Base-by-base conservation (phyloP, 2,797 vertebrate genomes). In the Chelidonichthys spinosus region DNA sequence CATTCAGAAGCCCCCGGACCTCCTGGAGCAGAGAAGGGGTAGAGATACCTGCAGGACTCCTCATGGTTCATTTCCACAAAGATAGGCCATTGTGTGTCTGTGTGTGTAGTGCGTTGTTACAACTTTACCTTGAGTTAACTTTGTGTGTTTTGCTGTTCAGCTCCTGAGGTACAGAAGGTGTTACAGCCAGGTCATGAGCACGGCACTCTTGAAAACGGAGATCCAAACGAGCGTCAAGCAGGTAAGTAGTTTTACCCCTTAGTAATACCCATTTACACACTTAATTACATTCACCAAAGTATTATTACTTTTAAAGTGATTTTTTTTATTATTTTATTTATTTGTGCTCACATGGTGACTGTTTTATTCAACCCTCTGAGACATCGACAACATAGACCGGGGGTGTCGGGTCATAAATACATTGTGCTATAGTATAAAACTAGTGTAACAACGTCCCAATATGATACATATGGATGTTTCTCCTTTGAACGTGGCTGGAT, bases 11-110 rank as follows among this genome's bases (percentile, higher is more conserved):
- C 92, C 95, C 0, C 86, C 95, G 42, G 97, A 98, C 81, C 95
- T 89, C 78, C 95, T 95, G 56, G 97, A 99, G 83, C 96, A 96
- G 91, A 96, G 96, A 77, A 95, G 94, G 92, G 96, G 98, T 99
- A 91, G 87, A 76, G 1, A 14, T 1, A 25, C 25, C 25, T 25
- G 25, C 25, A 25, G 25, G 25, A 5, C 18, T 11, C 72, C 1
- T 49, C 11, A 8, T 17, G 13, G 13, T 60, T 11, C 0, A 7
- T 56, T 40, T 18, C 25, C 11, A 25, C 25, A 59, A 5, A 4
- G 17, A 6, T 70, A 32, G 6, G 25, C 25, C 25, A 25, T 25
- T 25, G 25, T 25, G 25, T 25, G 25, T 25, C 25, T 25, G 25
- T 25, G 25, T 25, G 25, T 25, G 25, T 25, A 25, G 25, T 53